Conservation (phyloP, 2,113 vertebrate species). For the Rattus rattus region DNA sequence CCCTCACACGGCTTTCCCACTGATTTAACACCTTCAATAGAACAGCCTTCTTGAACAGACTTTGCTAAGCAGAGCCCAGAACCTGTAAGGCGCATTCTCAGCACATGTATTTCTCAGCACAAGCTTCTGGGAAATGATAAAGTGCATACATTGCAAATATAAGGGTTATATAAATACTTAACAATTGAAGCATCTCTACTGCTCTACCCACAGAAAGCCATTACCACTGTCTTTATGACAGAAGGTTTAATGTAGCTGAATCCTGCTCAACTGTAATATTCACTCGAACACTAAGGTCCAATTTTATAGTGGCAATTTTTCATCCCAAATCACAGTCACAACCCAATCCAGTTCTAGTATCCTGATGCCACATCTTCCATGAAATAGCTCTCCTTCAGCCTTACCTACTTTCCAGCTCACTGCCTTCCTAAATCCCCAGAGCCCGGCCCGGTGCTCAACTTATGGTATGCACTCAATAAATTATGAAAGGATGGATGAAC, state of each 20-base stretch:
- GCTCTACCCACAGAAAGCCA: constrained; percentile 73
- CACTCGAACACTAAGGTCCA: constrained; percentile 75
- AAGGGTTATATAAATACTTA: constrained; percentile 80
- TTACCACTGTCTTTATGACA: constrained; percentile 78
- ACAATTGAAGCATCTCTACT: constrained; percentile 70
- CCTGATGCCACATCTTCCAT: constrained; percentile 66
- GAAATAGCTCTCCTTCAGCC: constrained; percentile 68
- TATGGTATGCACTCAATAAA: constrained; percentile 24
- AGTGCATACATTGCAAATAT: constrained; percentile 70
- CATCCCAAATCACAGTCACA: constrained; percentile 79
- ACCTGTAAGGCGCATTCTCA: constrained; percentile 21
- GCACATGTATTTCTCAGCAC: constrained; percentile 63
- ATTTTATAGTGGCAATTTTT: constrained; percentile 78
- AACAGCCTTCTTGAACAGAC: neutral
- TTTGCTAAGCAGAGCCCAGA: constrained; percentile 7
- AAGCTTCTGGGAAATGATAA: constrained; percentile 72
- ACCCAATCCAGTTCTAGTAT: constrained; percentile 65
- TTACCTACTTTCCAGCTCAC: constrained; percentile 62
- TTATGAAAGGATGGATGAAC: constrained; percentile 19
- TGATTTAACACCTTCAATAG: neutral
- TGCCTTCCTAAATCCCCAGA: constrained; percentile 40
- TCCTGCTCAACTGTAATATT: constrained; percentile 78
- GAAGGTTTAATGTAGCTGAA: constrained; percentile 73
- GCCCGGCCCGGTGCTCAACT: neutral
- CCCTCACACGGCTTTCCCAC: neutral